phyloP scores from a whole-genome alignment of 2,797 vertebrate species.

The Odontamblyopus lacepedii region DNA sequence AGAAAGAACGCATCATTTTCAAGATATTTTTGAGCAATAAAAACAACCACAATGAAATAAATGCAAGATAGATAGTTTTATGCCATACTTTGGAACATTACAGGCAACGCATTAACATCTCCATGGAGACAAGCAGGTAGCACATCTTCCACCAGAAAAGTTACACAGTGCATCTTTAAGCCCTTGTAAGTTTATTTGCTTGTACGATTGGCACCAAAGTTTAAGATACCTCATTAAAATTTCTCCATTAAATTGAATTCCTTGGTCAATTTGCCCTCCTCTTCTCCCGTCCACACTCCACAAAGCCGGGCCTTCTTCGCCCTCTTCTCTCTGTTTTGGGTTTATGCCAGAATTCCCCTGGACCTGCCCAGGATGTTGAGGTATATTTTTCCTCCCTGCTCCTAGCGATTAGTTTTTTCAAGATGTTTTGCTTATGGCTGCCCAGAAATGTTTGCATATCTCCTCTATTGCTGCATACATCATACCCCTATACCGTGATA shows the following conservation, averaged over 20 bases:
- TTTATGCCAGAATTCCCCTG: conserved; percentile 58
- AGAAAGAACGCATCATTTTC: background rate
- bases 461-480: conserved; percentile 31
- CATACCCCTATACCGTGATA: conserved; percentile 27
- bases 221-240: background rate
- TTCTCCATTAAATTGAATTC: background rate
- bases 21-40: background rate
- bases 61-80: background rate
- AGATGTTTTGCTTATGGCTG: conserved; percentile 60
- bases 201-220: background rate
- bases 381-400: conserved; percentile 68
- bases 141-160: background rate
- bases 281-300: conserved; percentile 33
- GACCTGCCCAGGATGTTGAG: conserved; percentile 68
- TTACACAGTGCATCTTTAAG: background rate
- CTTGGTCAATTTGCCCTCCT: conserved; percentile 31
- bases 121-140: too few species aligned
- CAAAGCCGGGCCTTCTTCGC: conserved; percentile 68
- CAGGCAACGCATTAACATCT: background rate
- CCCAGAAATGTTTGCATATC: conserved; percentile 56
- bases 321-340: conserved; percentile 53
- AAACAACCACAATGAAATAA: background rate
- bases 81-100: background rate
- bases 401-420: conserved; percentile 48
- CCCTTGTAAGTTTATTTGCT: too few species aligned